These are phyloP conservation scores for Euglossa dilemma DNA, from an alignment of 1,140 invertebrate species.

Conservation along the genomic window DNA sequence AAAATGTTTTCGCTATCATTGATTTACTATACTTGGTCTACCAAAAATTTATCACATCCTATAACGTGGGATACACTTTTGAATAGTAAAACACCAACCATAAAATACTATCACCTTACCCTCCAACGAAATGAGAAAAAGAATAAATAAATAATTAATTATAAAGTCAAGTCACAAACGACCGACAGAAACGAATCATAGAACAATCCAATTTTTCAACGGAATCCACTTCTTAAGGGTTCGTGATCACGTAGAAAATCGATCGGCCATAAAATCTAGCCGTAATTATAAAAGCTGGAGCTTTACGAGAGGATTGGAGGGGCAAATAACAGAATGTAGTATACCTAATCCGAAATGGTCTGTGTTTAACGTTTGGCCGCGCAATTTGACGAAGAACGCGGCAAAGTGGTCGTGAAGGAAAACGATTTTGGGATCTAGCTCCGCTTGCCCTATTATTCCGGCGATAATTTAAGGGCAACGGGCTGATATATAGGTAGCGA, in stretches of 20 bases:
- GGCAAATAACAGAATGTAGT: slow-evolving; percentile 18
- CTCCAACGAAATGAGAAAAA: too few species aligned
- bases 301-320: not conserved
- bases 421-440: slow-evolving; percentile 54
- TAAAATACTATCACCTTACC: too few species aligned
- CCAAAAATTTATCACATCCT: too few species aligned
- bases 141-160: too few species aligned
- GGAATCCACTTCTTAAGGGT: not conserved
- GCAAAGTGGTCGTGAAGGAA: slow-evolving; percentile 24
- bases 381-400: slow-evolving; percentile 25
- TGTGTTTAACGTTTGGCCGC: slow-evolving; percentile 14
- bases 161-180: not conserved
- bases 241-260: not conserved
- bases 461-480: slow-evolving; percentile 63
- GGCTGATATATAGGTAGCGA: slow-evolving; percentile 53
- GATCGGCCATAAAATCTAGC: not conserved
- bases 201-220: not conserved
- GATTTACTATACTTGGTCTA: too few species aligned
- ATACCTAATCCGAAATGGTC: slow-evolving; percentile 13
- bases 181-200: not conserved
- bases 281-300: slow-evolving; percentile 9
- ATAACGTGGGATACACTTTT: too few species aligned
- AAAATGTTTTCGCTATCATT: too few species aligned
- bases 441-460: slow-evolving; percentile 55
- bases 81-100: too few species aligned